Conservation (phyloP, 2,113 vertebrate species). For the Canis aureus region DNA sequence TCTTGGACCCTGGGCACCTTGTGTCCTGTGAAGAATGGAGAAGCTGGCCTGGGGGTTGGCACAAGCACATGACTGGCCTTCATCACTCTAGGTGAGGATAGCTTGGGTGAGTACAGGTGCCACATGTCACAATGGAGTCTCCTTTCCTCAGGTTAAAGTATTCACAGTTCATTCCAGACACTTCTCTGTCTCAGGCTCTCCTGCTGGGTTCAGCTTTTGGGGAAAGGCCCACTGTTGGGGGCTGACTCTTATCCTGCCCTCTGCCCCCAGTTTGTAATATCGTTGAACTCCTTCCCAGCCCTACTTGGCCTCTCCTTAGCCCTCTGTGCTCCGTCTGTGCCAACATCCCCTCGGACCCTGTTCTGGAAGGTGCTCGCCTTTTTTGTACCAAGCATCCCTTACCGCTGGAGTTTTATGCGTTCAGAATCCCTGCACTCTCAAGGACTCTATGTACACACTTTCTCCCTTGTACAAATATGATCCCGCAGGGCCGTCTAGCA, state of each 20-base stretch:
- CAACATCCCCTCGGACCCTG: background rate
- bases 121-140: background rate
- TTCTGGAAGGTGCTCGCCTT: background rate
- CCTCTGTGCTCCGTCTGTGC: background rate
- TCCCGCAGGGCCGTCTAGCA: background rate
- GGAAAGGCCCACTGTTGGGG: too few relatives aligned
- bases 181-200: background rate
- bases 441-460: background rate
- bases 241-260: background rate
- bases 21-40: background rate
- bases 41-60: background rate
- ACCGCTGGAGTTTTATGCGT: background rate
- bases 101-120: background rate
- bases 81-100: background rate
- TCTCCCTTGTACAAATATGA: background rate
- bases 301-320: background rate
- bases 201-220: background rate
- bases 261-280: background rate
- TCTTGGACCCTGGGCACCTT: background rate
- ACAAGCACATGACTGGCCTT: background rate
- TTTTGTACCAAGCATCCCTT: background rate
- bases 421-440: background rate
- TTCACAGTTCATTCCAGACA: background rate
- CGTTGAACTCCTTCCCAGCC: background rate
- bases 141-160: background rate